A percentile compares a stretch with the other conserved stretches of the same genome.
phyloP scores from a whole-genome alignment of 2,113 vertebrate genomes.

The Psephotus haematonotus region DNA sequence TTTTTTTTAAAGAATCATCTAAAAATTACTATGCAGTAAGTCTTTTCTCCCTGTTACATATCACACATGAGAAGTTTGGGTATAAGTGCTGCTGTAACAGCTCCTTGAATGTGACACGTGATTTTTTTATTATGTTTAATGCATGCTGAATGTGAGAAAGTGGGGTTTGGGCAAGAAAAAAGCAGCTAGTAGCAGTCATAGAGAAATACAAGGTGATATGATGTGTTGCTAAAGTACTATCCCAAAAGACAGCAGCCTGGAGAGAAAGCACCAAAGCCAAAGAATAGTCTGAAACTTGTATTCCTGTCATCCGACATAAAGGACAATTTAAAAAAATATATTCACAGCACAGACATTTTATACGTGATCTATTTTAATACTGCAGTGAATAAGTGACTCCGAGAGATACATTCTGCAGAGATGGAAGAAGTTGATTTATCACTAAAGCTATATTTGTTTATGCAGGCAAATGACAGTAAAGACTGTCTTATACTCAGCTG shows the following conservation, averaged over 20 bases:
- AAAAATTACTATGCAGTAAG: conserved; percentile 16
- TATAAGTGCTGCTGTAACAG: background rate
- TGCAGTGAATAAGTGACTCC: background rate
- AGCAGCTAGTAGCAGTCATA: background rate
- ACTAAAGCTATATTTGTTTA: background rate
- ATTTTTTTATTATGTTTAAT: conserved; percentile 21
- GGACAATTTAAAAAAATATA: background rate
- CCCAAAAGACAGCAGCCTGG: background rate
- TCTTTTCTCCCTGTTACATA: conserved; percentile 9
- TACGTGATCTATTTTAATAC: background rate
- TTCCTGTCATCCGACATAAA: background rate
- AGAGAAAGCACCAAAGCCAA: background rate
- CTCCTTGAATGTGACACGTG: background rate
- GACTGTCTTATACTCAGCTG: background rate
- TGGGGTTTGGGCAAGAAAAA: background rate
- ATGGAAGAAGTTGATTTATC: background rate
- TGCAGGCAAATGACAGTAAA: background rate
- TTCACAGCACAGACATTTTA: background rate
- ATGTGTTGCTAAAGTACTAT: background rate
- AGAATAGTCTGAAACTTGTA: background rate
- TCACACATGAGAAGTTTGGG: background rate
- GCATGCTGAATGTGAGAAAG: background rate
- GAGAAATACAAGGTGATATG: background rate
- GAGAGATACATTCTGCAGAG: background rate
- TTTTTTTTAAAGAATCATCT: background rate